phyloP scores from a whole-genome alignment of 2,888 invertebrate genomes.

The Amaurobius ferox region DNA sequence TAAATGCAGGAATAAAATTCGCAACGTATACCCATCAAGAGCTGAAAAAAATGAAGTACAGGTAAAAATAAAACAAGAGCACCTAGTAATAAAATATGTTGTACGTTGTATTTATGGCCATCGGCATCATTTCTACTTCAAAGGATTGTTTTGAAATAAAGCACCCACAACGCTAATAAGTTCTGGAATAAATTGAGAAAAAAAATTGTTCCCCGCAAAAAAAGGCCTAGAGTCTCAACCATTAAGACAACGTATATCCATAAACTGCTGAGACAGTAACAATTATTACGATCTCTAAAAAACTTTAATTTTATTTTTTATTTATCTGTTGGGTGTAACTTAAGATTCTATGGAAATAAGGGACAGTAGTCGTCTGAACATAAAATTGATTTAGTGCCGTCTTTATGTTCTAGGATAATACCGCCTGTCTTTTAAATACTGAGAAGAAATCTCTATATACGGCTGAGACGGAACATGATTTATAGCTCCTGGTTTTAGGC shows the following conservation, averaged over 20 bases:
- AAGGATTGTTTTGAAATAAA: conserved; percentile 27
- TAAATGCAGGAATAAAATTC: conserved; percentile 18
- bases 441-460: conserved; percentile 52
- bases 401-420: conserved; percentile 56
- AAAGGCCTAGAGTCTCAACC: too few species aligned
- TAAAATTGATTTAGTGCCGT: conserved; percentile 64
- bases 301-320: too few species aligned
- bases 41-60: not conserved
- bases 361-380: conserved; percentile 41
- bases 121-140: conserved; percentile 1
- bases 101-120: conserved; percentile 5
- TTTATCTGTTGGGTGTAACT: conserved; percentile 29
- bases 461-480: too few species aligned
- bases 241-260: too few species aligned
- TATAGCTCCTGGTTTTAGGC: too few species aligned
- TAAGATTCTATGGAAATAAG: conserved; percentile 39
- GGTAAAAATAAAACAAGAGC: not conserved
- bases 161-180: not conserved
- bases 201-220: too few species aligned
- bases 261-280: too few species aligned
- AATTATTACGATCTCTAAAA: too few species aligned
- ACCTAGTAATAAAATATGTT: conserved; percentile 1
- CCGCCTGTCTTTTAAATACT: conserved; percentile 44
- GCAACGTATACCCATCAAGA: not conserved
- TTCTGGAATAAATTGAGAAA: not conserved